Evolutionary conservation across 2,888 invertebrate genomes (phyloP), one percentile per base, ranked within the genome.

Genomic region (Eupithecia dodoneata): DNA sequence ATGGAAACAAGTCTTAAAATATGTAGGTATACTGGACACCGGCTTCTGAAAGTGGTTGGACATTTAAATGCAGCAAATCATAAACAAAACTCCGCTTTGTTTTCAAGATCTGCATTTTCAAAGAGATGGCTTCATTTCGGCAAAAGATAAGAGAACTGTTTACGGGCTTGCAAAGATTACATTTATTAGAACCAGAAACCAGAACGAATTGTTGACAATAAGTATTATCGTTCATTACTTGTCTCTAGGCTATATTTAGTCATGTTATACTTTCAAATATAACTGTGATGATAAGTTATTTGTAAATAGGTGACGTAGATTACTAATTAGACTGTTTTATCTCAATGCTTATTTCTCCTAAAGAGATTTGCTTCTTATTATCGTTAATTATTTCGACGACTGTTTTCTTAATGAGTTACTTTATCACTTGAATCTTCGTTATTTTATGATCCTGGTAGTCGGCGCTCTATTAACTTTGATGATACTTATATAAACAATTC

Each of bases 141-240:
- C 30, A 63, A 63, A 63, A 63, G 30, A 63, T 63, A 63, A 63
- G 18, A 59, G 7, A 63, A 63, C 4, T 63, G 63, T 63, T 63
- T 63, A 63, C 55, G 3, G n/a, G 9, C 18, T 59, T 59, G 55
- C 15, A 42, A 66, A 66, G 15, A 66, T 66, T 15, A 42, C 7
- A 42, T 65, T 65, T 65, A 13, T 41, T 18, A 10, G 63, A 13
- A 66, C 66, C 42, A 42, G 42, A 66, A 42, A 41, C 42, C 6
- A 30, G 42, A 42, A 66, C 42, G 2, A 66, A 66, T 66, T 90
- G 88, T 91, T 91, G 87, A 87, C 87, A 79, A 74, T 30, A 72
- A 44, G 72, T 75, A 83, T 88, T 88, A 90, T 90, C 86, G 55
- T 18, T 59, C 78, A 78, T 63, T 75, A 44, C 30, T 66, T 52